Evolutionary conservation across 2,797 vertebrate genomes (phyloP), one percentile per base, ranked within the genome.

Genomic region (Sebastes nivosus): DNA sequence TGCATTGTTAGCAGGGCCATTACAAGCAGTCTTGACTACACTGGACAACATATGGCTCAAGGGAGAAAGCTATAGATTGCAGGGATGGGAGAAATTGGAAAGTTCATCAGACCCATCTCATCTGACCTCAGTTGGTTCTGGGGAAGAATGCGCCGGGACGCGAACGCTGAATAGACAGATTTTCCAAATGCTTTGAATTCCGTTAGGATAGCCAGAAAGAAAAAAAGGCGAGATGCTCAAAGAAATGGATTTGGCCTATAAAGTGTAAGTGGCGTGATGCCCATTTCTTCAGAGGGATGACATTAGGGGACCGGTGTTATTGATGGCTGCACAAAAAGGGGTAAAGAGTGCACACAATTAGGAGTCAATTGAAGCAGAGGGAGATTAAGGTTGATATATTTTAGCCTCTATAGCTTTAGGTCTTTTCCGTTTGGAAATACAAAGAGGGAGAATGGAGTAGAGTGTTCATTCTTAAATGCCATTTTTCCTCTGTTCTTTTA

Each of bases 161-260:
- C 95, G 90, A 92, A 18, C 54, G 95, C 94, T 98, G 97, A 98
- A 98, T 97, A 96, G 97, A 97, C 96, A 98, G 95, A 98, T 98
- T 99, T 99, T 98, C 97, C 97, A 97, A 99, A 98, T 98, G 97
- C 97, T 99, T 99, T 97, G 97, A 95, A 98, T 98, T 97, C 97
- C 94, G 96, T 97, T 97, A 96, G 96, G 96, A 96, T 93, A 94
- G 95, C 95, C 95, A 94, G 81, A 80, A 85, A 85, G 87, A 88
- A 42, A 66, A 93, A 72, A 90, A 89, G 85, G 87, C 70, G 93
- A 94, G 95, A 96, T 91, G 94, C 96, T 95, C 69, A 79, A 95
- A 96, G 95, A 97, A 97, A 98, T 97, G 96, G 96, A 95, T 97
- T 97, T 97, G 96, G 95, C 97, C 96, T 96, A 96, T 96, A 96